Conservation (phyloP, 2,113 vertebrate species). For the Odocoileus hemionus region DNA sequence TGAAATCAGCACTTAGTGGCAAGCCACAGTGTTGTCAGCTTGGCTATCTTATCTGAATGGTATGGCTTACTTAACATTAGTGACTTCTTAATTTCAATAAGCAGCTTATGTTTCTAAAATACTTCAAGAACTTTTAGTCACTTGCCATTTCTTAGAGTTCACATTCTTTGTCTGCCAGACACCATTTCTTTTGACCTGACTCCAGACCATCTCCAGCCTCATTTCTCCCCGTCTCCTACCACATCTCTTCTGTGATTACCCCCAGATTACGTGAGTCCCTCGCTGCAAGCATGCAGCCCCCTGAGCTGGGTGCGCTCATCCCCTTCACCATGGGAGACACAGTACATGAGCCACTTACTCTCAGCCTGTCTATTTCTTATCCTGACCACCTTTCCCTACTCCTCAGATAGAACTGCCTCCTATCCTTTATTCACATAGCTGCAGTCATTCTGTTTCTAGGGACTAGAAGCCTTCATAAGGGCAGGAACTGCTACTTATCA, state of each 20-base stretch:
- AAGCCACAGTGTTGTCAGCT: not conserved
- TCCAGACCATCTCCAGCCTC: not conserved
- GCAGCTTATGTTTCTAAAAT: not conserved
- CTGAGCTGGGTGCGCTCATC: not conserved
- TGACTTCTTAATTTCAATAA: not conserved
- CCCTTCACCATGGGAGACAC: not conserved
- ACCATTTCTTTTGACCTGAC: not conserved
- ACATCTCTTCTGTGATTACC: not conserved
- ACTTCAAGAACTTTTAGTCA: not conserved
- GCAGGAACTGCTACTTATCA: not conserved
- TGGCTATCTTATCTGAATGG: not conserved
- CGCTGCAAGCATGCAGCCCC: fast-evolving
- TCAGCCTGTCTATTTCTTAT: not conserved
- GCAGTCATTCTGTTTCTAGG: not conserved
- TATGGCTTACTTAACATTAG: not conserved
- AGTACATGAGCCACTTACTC: no score
- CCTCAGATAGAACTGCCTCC: not conserved
- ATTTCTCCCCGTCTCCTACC: not conserved
- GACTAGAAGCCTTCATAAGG: not conserved
- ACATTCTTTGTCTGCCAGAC: not conserved
- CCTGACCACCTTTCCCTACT: no score
- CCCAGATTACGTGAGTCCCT: not conserved
- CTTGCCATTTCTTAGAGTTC: not conserved
- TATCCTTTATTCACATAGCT: not conserved
- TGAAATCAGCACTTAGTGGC: not conserved